A percentile compares a stretch with the other conserved stretches of the same genome.
phyloP scores from a whole-genome alignment of 1,140 invertebrate species.

The Oncopeltus fasciatus region DNA sequence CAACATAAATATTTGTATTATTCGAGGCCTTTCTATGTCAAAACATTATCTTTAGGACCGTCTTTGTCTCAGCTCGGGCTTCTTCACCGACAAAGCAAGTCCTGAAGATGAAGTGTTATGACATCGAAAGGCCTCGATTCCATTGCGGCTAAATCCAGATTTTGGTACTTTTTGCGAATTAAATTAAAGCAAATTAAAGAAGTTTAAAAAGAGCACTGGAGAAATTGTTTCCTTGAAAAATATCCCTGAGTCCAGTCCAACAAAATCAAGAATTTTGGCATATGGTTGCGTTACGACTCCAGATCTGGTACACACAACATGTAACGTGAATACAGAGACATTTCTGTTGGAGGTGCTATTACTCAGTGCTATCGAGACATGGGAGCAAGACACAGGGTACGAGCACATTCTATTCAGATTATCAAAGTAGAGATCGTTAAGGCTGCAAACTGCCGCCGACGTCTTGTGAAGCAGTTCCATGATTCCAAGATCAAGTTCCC shows the following conservation, averaged over 20 bases:
- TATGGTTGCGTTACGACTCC: constrained; percentile 95
- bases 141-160: constrained; percentile 96
- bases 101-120: no score
- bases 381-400: constrained; percentile 93
- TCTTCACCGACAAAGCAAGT: no score
- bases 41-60: no score
- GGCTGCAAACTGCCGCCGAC: constrained; percentile 74
- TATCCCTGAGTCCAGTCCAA: constrained; percentile 79
- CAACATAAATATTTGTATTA: no score
- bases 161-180: constrained; percentile 98
- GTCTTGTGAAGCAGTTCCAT: constrained; percentile 96
- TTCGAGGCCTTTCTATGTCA: no score
- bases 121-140: constrained; percentile 92
- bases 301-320: constrained; percentile 98
- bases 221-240: constrained; percentile 91
- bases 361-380: constrained; percentile 98
- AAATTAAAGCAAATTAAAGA: constrained; percentile 89
- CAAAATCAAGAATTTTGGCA: constrained; percentile 97
- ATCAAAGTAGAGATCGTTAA: constrained; percentile 89
- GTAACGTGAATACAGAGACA: constrained; percentile 97
- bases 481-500: constrained; percentile 93
- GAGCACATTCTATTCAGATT: constrained; percentile 93
- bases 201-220: constrained; percentile 97
- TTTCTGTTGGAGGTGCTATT: constrained; percentile 86
- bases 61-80: no score